Conservation (phyloP, 2,113 vertebrate species). For the Narcine bancroftii region DNA sequence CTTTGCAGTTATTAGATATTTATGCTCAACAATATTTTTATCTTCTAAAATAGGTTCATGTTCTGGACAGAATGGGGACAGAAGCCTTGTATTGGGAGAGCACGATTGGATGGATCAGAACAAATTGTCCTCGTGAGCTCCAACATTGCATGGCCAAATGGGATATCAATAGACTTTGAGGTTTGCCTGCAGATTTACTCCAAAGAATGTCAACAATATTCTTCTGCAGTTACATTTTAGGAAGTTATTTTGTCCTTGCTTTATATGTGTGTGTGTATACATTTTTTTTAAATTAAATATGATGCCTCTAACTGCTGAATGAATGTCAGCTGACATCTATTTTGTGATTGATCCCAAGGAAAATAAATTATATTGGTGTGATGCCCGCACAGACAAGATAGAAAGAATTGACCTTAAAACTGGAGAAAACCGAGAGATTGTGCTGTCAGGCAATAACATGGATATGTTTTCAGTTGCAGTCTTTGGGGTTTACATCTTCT, state of each 20-base stretch:
- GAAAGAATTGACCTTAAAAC: constrained; percentile 98
- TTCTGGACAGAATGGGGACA: constrained; percentile 99
- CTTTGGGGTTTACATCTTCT: constrained; percentile 99
- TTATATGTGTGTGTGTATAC: too few species aligned
- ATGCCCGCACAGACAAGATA: constrained; percentile 97
- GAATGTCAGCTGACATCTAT: constrained; percentile 52
- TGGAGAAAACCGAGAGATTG: constrained; percentile 86
- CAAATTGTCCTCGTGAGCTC: constrained; percentile 82
- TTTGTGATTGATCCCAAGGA: constrained; percentile 81
- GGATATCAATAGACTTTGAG: constrained; percentile 94
- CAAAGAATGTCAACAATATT: constrained; percentile 24
- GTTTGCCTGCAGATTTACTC: constrained; percentile 53
- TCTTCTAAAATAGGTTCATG: constrained; percentile 68
- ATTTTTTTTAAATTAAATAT: constrained; percentile 51
- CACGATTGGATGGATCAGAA: constrained; percentile 85
- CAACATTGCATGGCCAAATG: constrained; percentile 87
- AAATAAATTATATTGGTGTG: constrained; percentile 98
- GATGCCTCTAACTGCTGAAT: constrained; percentile 44
- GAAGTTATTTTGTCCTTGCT: constrained; percentile 43
- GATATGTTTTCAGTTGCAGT: constrained; percentile 96
- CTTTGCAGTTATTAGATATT: too few species aligned
- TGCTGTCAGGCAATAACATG: constrained; percentile 90
- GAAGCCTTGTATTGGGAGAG: constrained; percentile 83
- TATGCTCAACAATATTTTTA: not conserved
- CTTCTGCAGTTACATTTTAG: constrained; percentile 39